Evolutionary conservation across 2,797 vertebrate species (phyloP).

Genomic region (Aquila chrysaetos): DNA sequence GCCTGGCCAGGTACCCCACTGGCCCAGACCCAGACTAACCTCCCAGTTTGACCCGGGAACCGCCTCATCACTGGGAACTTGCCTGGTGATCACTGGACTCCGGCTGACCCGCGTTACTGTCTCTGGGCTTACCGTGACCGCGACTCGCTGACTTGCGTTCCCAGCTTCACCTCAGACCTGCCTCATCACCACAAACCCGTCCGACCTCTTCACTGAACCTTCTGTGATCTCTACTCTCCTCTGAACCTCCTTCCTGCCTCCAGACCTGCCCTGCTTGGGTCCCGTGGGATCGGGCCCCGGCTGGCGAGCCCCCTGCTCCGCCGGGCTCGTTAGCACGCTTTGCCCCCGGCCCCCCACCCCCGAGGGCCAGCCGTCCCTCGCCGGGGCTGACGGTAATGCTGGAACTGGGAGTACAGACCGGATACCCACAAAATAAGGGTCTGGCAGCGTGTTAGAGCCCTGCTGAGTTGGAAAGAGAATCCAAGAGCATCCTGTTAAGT

Average conservation of each 20-base stretch:
- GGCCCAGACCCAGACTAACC: background rate
- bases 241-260: background rate
- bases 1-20: rapidly evolving
- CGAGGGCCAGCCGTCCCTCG: background rate
- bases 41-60: background rate
- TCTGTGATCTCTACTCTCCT: background rate
- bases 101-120: background rate
- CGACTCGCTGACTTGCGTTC: background rate
- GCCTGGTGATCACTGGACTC: background rate
- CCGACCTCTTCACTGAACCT: background rate
- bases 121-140: background rate
- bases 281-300: rapidly evolving
- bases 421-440: slow-evolving; percentile 30
- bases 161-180: background rate
- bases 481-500: slow-evolving; percentile 60
- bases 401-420: slow-evolving; percentile 26
- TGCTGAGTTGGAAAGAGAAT: slow-evolving; percentile 34
- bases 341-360: rapidly evolving
- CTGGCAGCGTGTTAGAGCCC: background rate
- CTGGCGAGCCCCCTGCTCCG: background rate
- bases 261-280: background rate
- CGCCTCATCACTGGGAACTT: background rate
- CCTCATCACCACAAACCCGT: background rate
- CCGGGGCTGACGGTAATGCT: background rate
- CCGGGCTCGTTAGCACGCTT: background rate